Evolutionary conservation across 2,888 invertebrate genomes (phyloP), one percentile per base, ranked within the genome.

Genomic region (Ochropacha duplaris): DNA sequence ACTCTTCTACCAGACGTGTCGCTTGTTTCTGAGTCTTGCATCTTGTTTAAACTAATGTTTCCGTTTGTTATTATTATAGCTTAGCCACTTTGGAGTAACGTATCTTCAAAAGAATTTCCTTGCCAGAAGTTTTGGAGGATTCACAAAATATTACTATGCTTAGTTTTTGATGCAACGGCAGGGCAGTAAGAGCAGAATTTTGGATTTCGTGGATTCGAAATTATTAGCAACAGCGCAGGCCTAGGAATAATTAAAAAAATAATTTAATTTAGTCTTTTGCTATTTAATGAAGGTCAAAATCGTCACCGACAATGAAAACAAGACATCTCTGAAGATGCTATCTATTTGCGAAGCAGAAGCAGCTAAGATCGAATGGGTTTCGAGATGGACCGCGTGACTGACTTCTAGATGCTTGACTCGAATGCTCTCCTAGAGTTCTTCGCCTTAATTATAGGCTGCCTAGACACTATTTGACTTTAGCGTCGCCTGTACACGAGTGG

Each of bases 351-450:
- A 51, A n/a, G 44, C 28, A 28, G 22, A 49, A 22, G 19, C 9
- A 22, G 22, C 56, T 44, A 8, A 44, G 49, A 51, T 56, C 26
- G 51, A 64, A 64, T 64, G 60, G 61, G 58, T 54, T 55, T 65
- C 62, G 66, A 63, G 64, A 62, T 52, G 56, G 59, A 56, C 54
- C 61, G 61, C 64, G 58, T 66, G 64, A 65, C 64, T 65, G 65
- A 59, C 57, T 57, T 54, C 58, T 44, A 58, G 58, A 55, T 50
- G 62, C 56, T 60, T 54, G 60, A 63, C 44, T 62, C 54, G 54
- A 60, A 62, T 59, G 56, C 59, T 58, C 58, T 57, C 44, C 16
- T 44, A 44, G 44, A 44, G 44, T 44, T 44, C 22, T 58, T 36
- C 22, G 55, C 49, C 31, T 26, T 55, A 54, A 54, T 55, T 36